Base-by-base conservation (phyloP, 2,888 invertebrate species). In the Tricholauxania praeusta region DNA sequence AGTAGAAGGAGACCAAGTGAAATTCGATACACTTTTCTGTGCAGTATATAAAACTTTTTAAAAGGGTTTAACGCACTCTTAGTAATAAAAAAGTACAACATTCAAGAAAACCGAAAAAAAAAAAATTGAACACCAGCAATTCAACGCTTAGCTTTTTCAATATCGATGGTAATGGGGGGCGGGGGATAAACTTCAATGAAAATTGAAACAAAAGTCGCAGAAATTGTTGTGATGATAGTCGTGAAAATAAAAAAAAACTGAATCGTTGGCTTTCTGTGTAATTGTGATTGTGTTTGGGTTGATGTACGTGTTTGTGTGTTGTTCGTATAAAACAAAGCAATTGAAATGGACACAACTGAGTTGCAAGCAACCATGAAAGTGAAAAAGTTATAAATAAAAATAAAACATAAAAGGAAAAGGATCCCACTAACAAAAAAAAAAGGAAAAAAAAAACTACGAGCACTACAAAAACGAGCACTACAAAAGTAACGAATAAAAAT, bases 301-400 rank as follows among this genome's bases (percentile, higher is more conserved):
- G n/a, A 62, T 32, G 4, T 69, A 57, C 57, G 57, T 28, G 19
- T 15, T 12, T n/a, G 57, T 52, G 65, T 69, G 55, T 55, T 65
- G 17, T 12, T 15, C 15, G 59, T 59, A 68, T 68, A 59, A 59
- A 48, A 48, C 28, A 62, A 55, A 64, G 28, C 63, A 32, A 63
- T 55, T 49, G 72, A 62, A 72, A 63, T 72, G 68, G 49, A 51
- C 67, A 55, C 57, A 69, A 64, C 49, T 39, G 39, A 47, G 60
- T 62, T 51, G 49, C 52, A 39, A 39, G 39, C 39, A 39, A 39
- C 39, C 39, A 64, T 65, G 69, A 69, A 72, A 69, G 69, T 65
- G 69, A 69, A 64, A 72, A 72, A 68, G 59, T 72, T 72, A 59
- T 64, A 68, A 74, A 72, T 71, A 72, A 71, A 71, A 59, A 47